Evolutionary conservation across 2,888 invertebrate genomes (phyloP), one percentile per base, ranked within the genome.

Genomic region (Lydus trimaculatus): DNA sequence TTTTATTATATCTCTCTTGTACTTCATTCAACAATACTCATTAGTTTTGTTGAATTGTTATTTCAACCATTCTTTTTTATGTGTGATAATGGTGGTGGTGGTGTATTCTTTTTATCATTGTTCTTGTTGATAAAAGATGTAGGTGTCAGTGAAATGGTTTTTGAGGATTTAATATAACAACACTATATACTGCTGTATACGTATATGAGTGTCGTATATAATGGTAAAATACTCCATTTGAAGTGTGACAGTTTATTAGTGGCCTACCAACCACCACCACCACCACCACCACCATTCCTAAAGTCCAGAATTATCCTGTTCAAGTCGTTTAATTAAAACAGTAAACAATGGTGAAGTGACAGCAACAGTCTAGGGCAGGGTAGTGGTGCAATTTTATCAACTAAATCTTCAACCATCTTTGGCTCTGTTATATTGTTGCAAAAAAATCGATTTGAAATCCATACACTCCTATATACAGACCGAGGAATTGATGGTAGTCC

Each of bases 311-410:
- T 48, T 48, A 48, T 48, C 48, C 48, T 2, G 20, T 48, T 48
- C 48, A 48, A 48, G 48, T 20, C 20, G 20, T 48, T 48, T 48
- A 48, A 48, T 48, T 48, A 48, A 48, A 48, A 48, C 48, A 48
- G 20, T 48, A 48, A 48, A 48, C 48, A 48, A 48, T 20, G 48
- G 9, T 20, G 48, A 20, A 20, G 48, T n/a, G 43, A 7, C 11
- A 43, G 36, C n/a, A n/a, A n/a, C n/a, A n/a, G n/a, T n/a, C n/a
- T 36, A 15, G 13, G 36, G 13, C 13, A 15, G 36, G 13, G 15
- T 36, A 11, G 33, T 33, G 13, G 33, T 33, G 33, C 28, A 28
- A 28, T 28, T 4, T 28, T 28, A 28, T 28, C 28, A 28, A 28
- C 28, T 4, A 28, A n/a, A n/a, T n/a, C n/a, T n/a, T n/a, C n/a